Base-by-base conservation (phyloP, 37 sponge, comb jelly and placozoan species). In the Agelas oroides region DNA sequence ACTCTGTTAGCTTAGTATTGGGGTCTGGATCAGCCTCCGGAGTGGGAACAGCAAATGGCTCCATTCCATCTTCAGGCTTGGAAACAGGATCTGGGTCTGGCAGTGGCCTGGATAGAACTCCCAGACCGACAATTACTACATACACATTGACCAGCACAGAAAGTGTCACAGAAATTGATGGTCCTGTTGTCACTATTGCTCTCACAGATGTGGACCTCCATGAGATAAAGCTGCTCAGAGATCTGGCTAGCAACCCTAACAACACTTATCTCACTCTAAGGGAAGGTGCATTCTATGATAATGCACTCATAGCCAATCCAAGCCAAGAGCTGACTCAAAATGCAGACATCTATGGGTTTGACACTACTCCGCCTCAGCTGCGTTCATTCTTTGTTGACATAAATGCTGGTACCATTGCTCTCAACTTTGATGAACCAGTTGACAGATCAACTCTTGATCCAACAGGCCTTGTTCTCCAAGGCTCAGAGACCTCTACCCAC, bases 381-480 rank as follows among this genome's bases (percentile, higher is more conserved):
- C 39, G 55, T 1, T 59, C 66, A 2, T 97, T 91, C 59, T 68
- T 92, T 31, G 92, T 87, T 13, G 77, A 97, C 72, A 66, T 97
- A 54, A 89, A 92, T 53, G 52, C 41, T 36, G 89, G 92, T 21
- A 78, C 55, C 0, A 32, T 97, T 21, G 71, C 78, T 0, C 73
- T 97, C 27, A 88, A 88, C 58, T 97, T 97, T 73, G 82, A 94
- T 84, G 97, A 97, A 73, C 97, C 97, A 24, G 86, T 97, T 6
- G 95, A 97, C 70, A 54, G 55, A 0, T 86, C 89, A 34, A 94
- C 90, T 6, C 68, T 94, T 16, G 68, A 88, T 67, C 57, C 88
- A 21, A 86, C 87, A 30, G 85, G 90, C 20, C 76, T 97, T 20
- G 58, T 81, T 20, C 84, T 97, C 20, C 97, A 93, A 59, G 70